A percentile compares a stretch with the other conserved stretches of the same genome.
Conservation (phyloP, 2,797 vertebrate genomes). For the Lophius americanus region DNA sequence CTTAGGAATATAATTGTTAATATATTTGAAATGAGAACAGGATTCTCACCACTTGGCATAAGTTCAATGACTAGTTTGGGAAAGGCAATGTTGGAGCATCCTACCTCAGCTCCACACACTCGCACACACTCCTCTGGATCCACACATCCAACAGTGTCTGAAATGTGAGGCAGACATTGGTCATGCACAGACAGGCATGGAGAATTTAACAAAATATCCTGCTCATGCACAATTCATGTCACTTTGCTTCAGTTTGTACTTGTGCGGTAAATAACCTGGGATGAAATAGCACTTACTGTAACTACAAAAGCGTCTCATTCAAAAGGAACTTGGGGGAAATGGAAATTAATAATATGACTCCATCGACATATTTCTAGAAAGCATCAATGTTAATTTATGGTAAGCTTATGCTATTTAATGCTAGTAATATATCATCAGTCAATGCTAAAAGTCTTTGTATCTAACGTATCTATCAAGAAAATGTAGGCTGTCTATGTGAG, state of each 20-base stretch:
- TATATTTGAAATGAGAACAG: not conserved
- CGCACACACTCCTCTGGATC: slow-evolving; percentile 85
- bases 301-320: not conserved
- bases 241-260: slow-evolving; percentile 9
- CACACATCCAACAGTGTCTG: slow-evolving; percentile 86
- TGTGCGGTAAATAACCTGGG: not conserved
- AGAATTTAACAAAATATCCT: slow-evolving; percentile 8
- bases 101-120: slow-evolving; percentile 88
- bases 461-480: too few species aligned
- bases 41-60: slow-evolving; percentile 88
- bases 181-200: slow-evolving; percentile 4
- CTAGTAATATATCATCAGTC: too few species aligned
- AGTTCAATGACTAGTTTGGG: slow-evolving; percentile 93
- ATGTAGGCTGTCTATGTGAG: too few species aligned
- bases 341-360: not conserved
- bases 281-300: not conserved
- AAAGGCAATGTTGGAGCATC: slow-evolving; percentile 93
- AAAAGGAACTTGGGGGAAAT: not conserved
- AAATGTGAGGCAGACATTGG: slow-evolving; percentile 26
- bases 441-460: too few species aligned
- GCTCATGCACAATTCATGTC: slow-evolving; percentile 29
- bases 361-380: too few species aligned
- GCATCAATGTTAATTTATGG: too few species aligned
- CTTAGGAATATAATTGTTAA: not conserved
- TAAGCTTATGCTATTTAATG: too few species aligned